These are phyloP conservation scores for Asarcornis scutulata DNA, from an alignment of 2,113 vertebrate species.

Conservation along the genomic window DNA sequence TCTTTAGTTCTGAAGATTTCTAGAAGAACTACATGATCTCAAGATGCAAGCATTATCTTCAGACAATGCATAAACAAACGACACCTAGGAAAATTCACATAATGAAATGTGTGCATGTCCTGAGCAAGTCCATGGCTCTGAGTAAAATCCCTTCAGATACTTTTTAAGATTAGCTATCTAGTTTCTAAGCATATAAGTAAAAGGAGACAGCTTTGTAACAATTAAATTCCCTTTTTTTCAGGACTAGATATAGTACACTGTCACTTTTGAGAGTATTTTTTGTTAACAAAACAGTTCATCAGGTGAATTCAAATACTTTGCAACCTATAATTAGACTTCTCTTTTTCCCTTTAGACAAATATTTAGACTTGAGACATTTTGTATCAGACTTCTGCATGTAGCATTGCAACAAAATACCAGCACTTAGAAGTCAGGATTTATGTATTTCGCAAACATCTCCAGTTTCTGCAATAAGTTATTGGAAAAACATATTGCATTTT, in stretches of 20 bases:
- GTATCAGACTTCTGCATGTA: neutral
- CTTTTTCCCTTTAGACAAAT: neutral
- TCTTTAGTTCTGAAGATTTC: neutral
- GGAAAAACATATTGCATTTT: neutral
- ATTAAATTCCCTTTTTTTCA: neutral
- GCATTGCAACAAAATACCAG: neutral
- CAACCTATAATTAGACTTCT: neutral
- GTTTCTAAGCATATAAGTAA: neutral
- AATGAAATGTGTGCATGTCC: neutral
- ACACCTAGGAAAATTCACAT: neutral
- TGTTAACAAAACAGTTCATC: neutral
- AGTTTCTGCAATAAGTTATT: neutral
- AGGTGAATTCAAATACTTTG: neutral
- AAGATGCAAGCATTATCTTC: neutral
- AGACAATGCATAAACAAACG: neutral
- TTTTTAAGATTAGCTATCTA: neutral
- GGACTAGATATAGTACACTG: neutral
- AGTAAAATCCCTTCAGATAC: neutral
- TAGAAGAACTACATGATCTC: neutral
- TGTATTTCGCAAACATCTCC: neutral
- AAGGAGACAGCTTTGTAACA: neutral
- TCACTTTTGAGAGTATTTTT: neutral
- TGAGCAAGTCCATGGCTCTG: neutral
- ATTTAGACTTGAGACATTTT: neutral
- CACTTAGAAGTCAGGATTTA: neutral